Evolutionary conservation across 2,888 invertebrate species (phyloP), one percentile per base, ranked within the genome.

Genomic region (Allacma fusca): DNA sequence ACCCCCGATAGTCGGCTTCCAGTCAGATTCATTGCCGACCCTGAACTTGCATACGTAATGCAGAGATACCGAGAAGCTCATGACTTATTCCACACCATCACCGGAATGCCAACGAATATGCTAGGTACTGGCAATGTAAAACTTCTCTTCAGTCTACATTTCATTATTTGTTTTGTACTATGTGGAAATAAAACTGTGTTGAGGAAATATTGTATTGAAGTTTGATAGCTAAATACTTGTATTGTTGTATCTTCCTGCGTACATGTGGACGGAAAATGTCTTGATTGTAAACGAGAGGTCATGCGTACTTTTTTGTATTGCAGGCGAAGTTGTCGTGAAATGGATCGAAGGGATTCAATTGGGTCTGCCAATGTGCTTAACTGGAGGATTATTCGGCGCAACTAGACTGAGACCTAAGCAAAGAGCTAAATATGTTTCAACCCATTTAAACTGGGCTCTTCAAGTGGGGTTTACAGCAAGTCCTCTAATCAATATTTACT

Each of bases 301-400:
- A n/a, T n/a, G n/a, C n/a, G n/a, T n/a, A n/a, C n/a, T n/a, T 16
- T 57, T 62, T 24, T 62, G 62, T 23, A 80, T 82, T 85, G 34
- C 82, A 90, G 87, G 91, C 72, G 91, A 98, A 90, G 96, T 98
- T 7, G 91, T 95, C 16, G 94, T 99, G 5, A 99, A 99, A 88
- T 98, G 98, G 96, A 91, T 99, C 70, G 99, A 99, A 90, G 98
- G 94, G 0, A 90, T 98, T 77, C 99, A 99, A 88, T 94, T 94
- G 16, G 92, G 91, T 72, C 88, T 99, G 29, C 99, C 99, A 0
- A 98, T 99, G 98, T 98, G 98, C 86, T 89, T 95, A 79, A 91
- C 92, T 73, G 99, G 95, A 24, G 98, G 95, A 0, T 89, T 98
- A 77, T 96, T 97, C 89, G 98, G 98, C 16, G 94, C 97, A 1